Base-by-base conservation (phyloP, 2,888 invertebrate genomes). In the Zonitis immaculata region DNA sequence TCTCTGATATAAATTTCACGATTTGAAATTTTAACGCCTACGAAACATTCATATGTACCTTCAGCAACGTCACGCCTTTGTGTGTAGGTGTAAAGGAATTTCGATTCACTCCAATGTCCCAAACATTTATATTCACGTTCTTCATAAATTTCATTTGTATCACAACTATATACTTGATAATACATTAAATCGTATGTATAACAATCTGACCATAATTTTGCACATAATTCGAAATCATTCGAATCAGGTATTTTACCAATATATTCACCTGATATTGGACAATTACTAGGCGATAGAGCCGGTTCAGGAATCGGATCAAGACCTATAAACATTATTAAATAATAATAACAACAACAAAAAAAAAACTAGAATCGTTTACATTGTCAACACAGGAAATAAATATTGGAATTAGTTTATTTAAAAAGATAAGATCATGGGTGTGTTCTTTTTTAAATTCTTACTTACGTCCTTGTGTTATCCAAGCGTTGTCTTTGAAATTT, bases 261-360 rank as follows among this genome's bases (percentile, higher is more conserved):
- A 66, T 84, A 85, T 66, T 83, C 81, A 0, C 86, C 86, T 20
- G 82, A 81, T 52, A 86, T 83, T 9, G 85, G 85, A 69, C 85
- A 86, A n/a, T 68, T 63, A 9, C 69, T 67, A n/a, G 59, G 58
- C 8, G 64, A 63, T 25, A 48, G 42, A 2, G 52, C 12, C 27
- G 60, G 44, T 50, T 63, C 66, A 50, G 64, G 52, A 46, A 55
- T 26, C 16, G 61, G 56, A 30, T 65, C 63, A 5, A 64, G 53
- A 45, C 66, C 67, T 69, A 27, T 30, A 50, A 44, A 12, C n/a
- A n/a, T n/a, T n/a, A n/a, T n/a, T n/a, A n/a, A 39, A 35, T 51
- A 52, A 32, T 30, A 45, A 52, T 45, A 42, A 28, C 46, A 12
- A 54, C 20, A 27, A 11, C 2, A 12, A 45, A 28, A 12, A 51